Evolutionary conservation across 2,113 vertebrate genomes (phyloP).

Genomic region (Anguilla japonica): DNA sequence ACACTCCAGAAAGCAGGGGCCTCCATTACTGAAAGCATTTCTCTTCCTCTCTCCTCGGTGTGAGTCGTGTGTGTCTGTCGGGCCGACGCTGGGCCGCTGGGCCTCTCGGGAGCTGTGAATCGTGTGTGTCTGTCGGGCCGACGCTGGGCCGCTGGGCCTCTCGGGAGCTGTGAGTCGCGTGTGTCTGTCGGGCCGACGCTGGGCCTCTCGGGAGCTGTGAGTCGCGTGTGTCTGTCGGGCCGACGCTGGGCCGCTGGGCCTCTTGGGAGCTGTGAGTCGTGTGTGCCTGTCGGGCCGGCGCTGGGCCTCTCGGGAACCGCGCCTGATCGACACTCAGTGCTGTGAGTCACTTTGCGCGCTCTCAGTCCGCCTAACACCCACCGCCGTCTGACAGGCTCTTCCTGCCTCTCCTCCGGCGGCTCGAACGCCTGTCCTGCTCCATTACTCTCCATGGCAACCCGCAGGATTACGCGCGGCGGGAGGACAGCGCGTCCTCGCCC

Average conservation of each 20-base stretch:
- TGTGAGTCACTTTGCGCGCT: background rate
- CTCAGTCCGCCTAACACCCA: background rate
- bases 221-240: background rate
- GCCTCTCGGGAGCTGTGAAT: background rate
- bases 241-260: too few species aligned
- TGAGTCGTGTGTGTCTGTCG: background rate
- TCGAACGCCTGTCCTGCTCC: background rate
- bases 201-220: background rate
- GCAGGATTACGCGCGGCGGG: background rate
- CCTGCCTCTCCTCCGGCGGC: background rate
- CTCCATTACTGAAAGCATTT: background rate
- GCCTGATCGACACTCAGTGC: background rate
- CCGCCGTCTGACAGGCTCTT: background rate
- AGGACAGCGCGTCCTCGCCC: background rate
- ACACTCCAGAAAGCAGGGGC: background rate
- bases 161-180: background rate
- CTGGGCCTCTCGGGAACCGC: background rate
- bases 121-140: background rate
- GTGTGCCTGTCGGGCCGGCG: background rate
- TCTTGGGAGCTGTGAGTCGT: background rate
- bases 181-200: too few species aligned
- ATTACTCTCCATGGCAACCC: conserved; percentile 28
- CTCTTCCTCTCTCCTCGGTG: background rate
- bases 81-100: too few species aligned
- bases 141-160: too few species aligned